Evolutionary conservation across 2,888 invertebrate species (phyloP), one percentile per base, ranked within the genome.

Genomic region (Iselma pallidipennis): DNA sequence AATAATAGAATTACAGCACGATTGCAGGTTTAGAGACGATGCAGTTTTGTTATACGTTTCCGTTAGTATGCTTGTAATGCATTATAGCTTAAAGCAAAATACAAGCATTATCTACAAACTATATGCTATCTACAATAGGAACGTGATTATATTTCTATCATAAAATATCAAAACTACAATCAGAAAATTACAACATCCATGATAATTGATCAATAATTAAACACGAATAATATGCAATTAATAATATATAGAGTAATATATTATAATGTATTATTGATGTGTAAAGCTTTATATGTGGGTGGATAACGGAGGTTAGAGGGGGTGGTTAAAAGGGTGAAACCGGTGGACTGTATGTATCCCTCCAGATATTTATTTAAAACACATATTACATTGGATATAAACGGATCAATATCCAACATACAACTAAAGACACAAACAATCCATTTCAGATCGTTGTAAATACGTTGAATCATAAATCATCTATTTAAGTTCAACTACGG

Each of bases 341-440:
- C 42, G 19, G 7, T 42, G 42, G 42, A 42, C 42, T 42, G 42
- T 0, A 9, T 37, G 14, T 19, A 16, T 16, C 37, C 16, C 37
- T 37, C 37, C 16, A 21, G 7, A 45, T 45, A 45, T 45, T 21
- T 21, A 45, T 45, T 45, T 21, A 21, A 45, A 45, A 45, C 21
- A 45, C 45, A 45, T 16, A 45, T 45, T 45, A 45, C 45, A 45
- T 45, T 21, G 45, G 21, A 45, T 45, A 45, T 45, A 21, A 42
- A 45, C 21, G 45, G 50, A 60, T 60, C 60, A 45, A 60, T 60
- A 37, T 29, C 45, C 53, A 57, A 61, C 61, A 29, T 56, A 21
- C 16, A 49, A 16, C 33, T 61, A 61, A 61, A 49, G 61, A 61
- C 53, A 61, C 61, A 57, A 61, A 61, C 57, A 61, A 57, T 57